These are phyloP conservation scores for Myiagra hebetior DNA, from an alignment of 2,113 vertebrate species.

Conservation along the genomic window DNA sequence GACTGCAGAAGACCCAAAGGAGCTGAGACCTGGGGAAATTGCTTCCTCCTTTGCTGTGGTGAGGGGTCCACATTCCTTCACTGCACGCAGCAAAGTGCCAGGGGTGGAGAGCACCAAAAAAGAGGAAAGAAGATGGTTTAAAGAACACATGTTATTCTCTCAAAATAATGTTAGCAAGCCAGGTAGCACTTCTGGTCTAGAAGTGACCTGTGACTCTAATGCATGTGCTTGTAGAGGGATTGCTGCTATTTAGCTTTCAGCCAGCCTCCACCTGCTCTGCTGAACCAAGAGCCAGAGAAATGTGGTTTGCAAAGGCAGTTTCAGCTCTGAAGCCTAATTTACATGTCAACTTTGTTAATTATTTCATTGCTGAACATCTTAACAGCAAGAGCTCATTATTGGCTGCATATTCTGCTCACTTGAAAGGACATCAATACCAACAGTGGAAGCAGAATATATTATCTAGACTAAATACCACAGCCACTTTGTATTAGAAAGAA, in stretches of 20 bases:
- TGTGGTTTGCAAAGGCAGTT: background rate
- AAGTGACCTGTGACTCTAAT: background rate
- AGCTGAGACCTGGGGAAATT: background rate
- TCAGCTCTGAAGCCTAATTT: conserved; percentile 16
- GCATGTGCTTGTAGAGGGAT: background rate
- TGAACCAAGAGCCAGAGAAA: background rate
- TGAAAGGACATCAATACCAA: conserved; percentile 26
- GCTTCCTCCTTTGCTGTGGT: background rate
- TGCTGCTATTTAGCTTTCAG: background rate
- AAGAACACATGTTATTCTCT: background rate
- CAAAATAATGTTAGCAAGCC: background rate
- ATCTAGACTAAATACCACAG: background rate
- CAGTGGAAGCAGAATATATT: background rate
- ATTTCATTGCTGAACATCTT: conserved; percentile 10
- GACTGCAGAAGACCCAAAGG: background rate
- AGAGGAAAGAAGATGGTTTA: background rate
- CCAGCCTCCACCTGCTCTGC: background rate
- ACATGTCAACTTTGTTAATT: conserved; percentile 18
- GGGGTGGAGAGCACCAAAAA: background rate
- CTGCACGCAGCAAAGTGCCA: background rate
- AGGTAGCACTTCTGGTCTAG: background rate
- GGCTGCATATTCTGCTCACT: background rate
- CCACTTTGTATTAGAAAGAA: background rate
- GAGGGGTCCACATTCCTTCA: background rate
- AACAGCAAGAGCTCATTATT: conserved; percentile 9